Evolutionary conservation across 1,140 invertebrate genomes (phyloP).

Genomic region (Pseudomyrmex concolor): DNA sequence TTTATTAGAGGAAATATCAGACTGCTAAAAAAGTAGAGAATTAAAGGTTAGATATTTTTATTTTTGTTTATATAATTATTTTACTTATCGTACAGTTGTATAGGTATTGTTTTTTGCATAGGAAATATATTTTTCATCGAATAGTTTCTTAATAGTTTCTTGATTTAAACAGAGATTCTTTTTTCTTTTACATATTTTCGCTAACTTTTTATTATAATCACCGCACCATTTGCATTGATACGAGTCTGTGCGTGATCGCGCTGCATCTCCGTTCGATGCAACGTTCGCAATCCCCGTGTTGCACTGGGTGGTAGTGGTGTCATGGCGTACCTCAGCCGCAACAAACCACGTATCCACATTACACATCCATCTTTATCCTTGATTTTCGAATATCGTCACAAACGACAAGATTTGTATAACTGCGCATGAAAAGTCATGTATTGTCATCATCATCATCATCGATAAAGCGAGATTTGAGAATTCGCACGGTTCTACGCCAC

Average conservation of each 20-base stretch:
- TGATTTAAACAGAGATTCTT: too few relatives aligned
- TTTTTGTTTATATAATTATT: too few relatives aligned
- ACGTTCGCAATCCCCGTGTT: slow-evolving; percentile 9
- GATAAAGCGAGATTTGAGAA: not conserved
- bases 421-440: not conserved
- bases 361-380: not conserved
- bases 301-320: slow-evolving; percentile 27
- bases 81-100: too few relatives aligned
- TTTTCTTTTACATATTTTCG: too few relatives aligned
- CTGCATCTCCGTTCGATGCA: slow-evolving; percentile 1
- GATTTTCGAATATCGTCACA: not conserved
- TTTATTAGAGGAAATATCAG: too few relatives aligned
- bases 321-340: slow-evolving; percentile 19
- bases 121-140: too few relatives aligned
- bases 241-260: slow-evolving; percentile 25
- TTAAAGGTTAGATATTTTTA: too few relatives aligned
- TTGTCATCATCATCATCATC: not conserved
- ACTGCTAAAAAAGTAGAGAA: too few relatives aligned
- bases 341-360: not conserved
- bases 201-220: too few relatives aligned
- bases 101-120: too few relatives aligned
- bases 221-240: slow-evolving; percentile 8
- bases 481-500: not conserved
- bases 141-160: too few relatives aligned
- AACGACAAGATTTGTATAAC: not conserved